phyloP scores from a whole-genome alignment of 2,797 vertebrate species.

The Helarctos malayanus region DNA sequence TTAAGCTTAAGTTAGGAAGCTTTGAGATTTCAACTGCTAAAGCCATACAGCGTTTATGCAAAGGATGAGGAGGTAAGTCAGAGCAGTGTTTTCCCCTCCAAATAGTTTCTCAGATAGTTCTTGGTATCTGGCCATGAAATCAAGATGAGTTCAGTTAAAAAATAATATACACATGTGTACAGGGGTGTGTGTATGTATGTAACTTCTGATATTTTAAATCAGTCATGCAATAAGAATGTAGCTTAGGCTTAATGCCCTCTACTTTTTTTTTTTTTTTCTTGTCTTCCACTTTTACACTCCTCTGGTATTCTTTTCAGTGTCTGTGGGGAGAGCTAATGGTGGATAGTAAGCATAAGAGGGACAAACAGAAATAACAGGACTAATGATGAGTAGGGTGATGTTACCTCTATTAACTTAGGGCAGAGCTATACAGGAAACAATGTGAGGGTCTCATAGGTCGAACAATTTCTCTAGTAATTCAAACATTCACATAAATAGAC shows the following conservation, averaged over 20 bases:
- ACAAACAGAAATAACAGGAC: background rate
- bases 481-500: slow-evolving; percentile 46
- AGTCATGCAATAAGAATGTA: background rate
- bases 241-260: background rate
- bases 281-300: background rate
- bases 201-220: slow-evolving; percentile 47
- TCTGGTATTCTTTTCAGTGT: background rate
- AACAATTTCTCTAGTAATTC: slow-evolving; percentile 26
- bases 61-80: background rate
- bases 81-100: background rate
- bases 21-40: slow-evolving; percentile 33
- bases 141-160: background rate
- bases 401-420: background rate
- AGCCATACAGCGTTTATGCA: background rate
- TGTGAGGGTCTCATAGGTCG: background rate
- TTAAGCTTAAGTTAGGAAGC: background rate
- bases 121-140: background rate
- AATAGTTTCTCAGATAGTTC: background rate
- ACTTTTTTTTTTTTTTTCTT: background rate
- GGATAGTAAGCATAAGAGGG: background rate
- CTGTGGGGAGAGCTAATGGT: background rate
- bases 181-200: background rate
- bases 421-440: background rate
- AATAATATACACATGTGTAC: background rate
- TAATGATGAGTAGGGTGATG: background rate